These are phyloP conservation scores for Chelonoidis abingdonii DNA, from an alignment of 2,113 vertebrate species.

Conservation along the genomic window DNA sequence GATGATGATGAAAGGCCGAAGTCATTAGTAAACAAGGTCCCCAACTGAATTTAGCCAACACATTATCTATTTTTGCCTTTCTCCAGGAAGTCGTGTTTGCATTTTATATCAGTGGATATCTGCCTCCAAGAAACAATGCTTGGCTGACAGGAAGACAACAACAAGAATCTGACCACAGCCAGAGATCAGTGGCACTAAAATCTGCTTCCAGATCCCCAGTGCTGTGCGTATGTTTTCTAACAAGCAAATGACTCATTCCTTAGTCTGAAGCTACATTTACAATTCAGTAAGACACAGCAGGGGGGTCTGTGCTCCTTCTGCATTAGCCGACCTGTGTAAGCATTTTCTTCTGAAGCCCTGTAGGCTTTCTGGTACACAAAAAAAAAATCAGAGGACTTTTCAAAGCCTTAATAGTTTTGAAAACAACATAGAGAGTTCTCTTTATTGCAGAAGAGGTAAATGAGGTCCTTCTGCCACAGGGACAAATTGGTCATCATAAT, in stretches of 20 bases:
- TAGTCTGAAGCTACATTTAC: accelerated
- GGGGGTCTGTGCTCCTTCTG: slow-evolving; percentile 8
- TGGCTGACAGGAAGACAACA: neutral
- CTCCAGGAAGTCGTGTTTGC: neutral
- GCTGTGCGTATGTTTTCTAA: accelerated
- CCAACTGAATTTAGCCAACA: neutral
- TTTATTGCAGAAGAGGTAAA: slow-evolving; percentile 50
- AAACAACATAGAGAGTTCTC: slow-evolving; percentile 29
- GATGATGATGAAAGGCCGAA: neutral
- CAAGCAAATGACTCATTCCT: neutral
- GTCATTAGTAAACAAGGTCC: neutral
- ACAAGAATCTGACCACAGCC: neutral
- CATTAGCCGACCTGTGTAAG: slow-evolving; percentile 25
- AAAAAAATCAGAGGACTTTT: neutral
- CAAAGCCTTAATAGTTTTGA: slow-evolving; percentile 64
- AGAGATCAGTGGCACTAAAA: neutral
- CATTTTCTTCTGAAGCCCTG: slow-evolving; percentile 33
- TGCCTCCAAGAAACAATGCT: neutral
- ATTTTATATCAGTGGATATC: neutral
- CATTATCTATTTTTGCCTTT: too few species aligned
- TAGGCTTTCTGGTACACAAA: neutral
- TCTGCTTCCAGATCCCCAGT: neutral
- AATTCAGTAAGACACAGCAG: neutral
- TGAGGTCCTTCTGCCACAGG: slow-evolving; percentile 57
- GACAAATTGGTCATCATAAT: slow-evolving; percentile 11